Conservation (phyloP, 2,797 vertebrate genomes). For the Tolypeutes matacus region DNA sequence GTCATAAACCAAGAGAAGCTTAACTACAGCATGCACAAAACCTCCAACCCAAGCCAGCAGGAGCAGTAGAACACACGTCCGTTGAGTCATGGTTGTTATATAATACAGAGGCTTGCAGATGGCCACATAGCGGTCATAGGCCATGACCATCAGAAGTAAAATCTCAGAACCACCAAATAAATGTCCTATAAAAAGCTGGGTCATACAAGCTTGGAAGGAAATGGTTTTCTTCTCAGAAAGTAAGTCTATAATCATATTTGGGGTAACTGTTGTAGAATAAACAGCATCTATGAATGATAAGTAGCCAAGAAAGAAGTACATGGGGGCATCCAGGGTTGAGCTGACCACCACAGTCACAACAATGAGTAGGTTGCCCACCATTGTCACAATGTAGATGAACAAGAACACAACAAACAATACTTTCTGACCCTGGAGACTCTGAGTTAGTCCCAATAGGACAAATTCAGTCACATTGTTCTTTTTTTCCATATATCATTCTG, state of each 20-base stretch:
- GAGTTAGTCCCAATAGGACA: slow-evolving; percentile 73
- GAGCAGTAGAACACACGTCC: not conserved
- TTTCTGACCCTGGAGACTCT: slow-evolving; percentile 57
- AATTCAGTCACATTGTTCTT: slow-evolving; percentile 76
- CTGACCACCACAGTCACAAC: not conserved
- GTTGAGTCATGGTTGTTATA: slow-evolving; percentile 62
- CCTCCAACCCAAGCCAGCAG: not conserved
- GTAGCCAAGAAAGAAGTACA: slow-evolving; percentile 71
- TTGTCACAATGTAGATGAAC: not conserved
- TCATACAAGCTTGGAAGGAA: slow-evolving; percentile 72
- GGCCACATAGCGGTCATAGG: slow-evolving; percentile 75
- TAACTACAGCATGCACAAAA: slow-evolving; percentile 46
- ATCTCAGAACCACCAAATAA: slow-evolving; percentile 63
- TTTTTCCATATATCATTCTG: slow-evolving; percentile 45
- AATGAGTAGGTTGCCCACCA: slow-evolving; percentile 48
- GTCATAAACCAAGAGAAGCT: slow-evolving; percentile 4
- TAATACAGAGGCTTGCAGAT: slow-evolving; percentile 78
- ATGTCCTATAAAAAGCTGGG: slow-evolving; percentile 64
- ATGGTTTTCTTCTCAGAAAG: slow-evolving; percentile 70
- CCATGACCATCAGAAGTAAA: slow-evolving; percentile 71
- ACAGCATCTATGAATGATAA: slow-evolving; percentile 77
- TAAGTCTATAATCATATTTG: slow-evolving; percentile 75
- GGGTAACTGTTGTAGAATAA: slow-evolving; percentile 67
- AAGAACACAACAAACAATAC: slow-evolving; percentile 62
- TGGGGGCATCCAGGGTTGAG: slow-evolving; percentile 17